Base-by-base conservation (phyloP, 2,797 vertebrate genomes). In the Sibirionetta formosa region DNA sequence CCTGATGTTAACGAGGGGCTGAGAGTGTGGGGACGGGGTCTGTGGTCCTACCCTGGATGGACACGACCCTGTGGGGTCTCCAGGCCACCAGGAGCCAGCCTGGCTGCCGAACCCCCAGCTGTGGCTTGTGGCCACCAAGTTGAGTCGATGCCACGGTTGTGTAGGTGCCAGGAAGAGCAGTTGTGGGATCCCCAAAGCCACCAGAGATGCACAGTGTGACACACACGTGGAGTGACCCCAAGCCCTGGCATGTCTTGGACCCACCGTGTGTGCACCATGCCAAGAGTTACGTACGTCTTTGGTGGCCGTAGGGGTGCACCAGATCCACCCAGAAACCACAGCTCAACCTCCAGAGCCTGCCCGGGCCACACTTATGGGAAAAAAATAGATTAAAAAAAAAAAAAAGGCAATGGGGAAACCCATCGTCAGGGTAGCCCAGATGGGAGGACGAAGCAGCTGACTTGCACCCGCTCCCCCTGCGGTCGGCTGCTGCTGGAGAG, bases 321-420 rank as follows among this genome's bases (percentile, higher is more conserved):
- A 3, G 63, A 56, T 38, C 60, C 50, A 38, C 13, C 44, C 10
- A 20, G 24, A 40, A 69, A 11, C 7, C 48, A 46, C 19, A 0
- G 7, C 57, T 35, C 33, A 5, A 9, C 35, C 46, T n/a, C 48
- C 42, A 50, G 27, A 50, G 17, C 26, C 36, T 7, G 10, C 8
- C 26, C 0, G 0, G 36, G 23, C 0, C 0, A 1, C 7, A 22
- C 27, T 73, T 60, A 40, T 50, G 15, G 0, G 1, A 26, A 51
- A 51, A 18, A 8, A 3, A 5, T 7, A 3, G 9, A 44, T 44
- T 20, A 19, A 22, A 22, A 22, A 46, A 46, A 36, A 76, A 46
- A 48, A 29, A 44, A 36, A 7, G 27, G 5, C 29, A 7, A 0
- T 8, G 24, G 22, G 14, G 24, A 53, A 60, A 35, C 11, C 9